Evolutionary conservation across 2,797 vertebrate species (phyloP).

Genomic region (Danionella dracula): DNA sequence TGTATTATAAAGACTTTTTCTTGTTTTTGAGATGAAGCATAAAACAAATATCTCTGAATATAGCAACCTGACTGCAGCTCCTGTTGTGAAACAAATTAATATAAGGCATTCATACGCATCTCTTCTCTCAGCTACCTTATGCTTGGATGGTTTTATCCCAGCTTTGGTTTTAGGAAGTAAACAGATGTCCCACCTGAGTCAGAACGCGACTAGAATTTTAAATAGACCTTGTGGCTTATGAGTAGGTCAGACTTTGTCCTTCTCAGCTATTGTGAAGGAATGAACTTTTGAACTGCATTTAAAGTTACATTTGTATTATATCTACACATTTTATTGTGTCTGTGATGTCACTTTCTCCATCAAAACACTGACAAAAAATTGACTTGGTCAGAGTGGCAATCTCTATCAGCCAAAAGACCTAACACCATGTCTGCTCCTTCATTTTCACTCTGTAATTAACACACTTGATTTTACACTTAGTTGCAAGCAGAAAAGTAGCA

Average conservation of each 20-base stretch:
- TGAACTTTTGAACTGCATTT: constrained; percentile 21
- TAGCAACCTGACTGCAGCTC: constrained; percentile 29
- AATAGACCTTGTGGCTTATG: constrained; percentile 45
- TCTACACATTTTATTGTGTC: too few relatives aligned
- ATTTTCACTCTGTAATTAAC: too few relatives aligned
- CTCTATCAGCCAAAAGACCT: too few relatives aligned
- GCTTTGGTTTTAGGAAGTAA: constrained; percentile 49
- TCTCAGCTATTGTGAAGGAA: constrained; percentile 21
- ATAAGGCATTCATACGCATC: constrained; percentile 36
- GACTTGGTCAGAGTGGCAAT: too few relatives aligned
- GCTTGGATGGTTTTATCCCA: constrained; percentile 46
- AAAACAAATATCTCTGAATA: neutral
- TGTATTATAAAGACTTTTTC: too few relatives aligned
- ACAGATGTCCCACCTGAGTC: constrained; percentile 61
- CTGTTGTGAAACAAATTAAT: constrained; percentile 43
- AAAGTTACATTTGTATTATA: too few relatives aligned
- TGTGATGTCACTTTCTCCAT: too few relatives aligned
- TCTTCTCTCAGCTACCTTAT: constrained; percentile 42
- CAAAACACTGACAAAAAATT: too few relatives aligned
- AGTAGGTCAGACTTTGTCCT: neutral
- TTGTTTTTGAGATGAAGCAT: too few relatives aligned
- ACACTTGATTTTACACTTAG: too few relatives aligned
- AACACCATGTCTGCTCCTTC: too few relatives aligned
- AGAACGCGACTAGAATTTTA: constrained; percentile 58
- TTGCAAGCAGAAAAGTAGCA: too few relatives aligned